Evolutionary conservation across 2,888 invertebrate species (phyloP).

Genomic region (Ceratothoa steindachneri): DNA sequence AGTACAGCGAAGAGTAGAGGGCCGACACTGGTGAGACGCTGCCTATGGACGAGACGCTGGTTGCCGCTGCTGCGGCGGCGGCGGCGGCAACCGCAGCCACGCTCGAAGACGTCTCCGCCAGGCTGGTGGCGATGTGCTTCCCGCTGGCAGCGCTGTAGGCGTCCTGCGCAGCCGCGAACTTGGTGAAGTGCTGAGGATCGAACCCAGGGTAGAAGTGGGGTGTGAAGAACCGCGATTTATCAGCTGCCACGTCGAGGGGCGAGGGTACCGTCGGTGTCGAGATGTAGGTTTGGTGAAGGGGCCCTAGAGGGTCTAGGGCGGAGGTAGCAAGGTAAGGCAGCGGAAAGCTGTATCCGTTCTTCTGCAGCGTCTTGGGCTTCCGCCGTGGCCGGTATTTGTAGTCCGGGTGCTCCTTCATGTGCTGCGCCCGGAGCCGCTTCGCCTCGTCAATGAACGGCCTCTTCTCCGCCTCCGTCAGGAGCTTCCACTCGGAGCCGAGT

Average conservation of each 20-base stretch:
- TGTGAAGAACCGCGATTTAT: slow-evolving; percentile 62
- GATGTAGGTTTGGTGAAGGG: slow-evolving; percentile 48
- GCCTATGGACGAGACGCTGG: slow-evolving; percentile 30
- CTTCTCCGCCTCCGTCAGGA: slow-evolving; percentile 78
- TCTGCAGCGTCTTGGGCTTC: slow-evolving; percentile 56
- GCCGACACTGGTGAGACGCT: slow-evolving; percentile 50
- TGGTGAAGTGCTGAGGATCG: slow-evolving; percentile 46
- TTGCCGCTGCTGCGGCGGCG: slow-evolving; percentile 60
- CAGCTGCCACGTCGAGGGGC: slow-evolving; percentile 51
- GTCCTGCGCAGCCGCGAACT: slow-evolving; percentile 50
- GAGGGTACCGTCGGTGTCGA: slow-evolving; percentile 47
- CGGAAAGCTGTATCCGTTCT: slow-evolving; percentile 87
- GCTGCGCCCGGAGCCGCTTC: slow-evolving; percentile 75
- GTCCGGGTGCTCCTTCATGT: slow-evolving; percentile 88
- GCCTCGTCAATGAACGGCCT: slow-evolving; percentile 93
- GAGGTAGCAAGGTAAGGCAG: slow-evolving; percentile 65
- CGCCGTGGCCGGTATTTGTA: slow-evolving; percentile 79
- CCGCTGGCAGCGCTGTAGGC: slow-evolving; percentile 69
- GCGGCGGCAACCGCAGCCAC: slow-evolving; percentile 69
- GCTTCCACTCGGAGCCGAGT: slow-evolving; percentile 86
- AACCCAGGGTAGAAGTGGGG: slow-evolving; percentile 46
- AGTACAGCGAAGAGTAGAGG: slow-evolving; percentile 66
- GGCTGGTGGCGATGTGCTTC: slow-evolving; percentile 54
- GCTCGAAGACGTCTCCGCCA: slow-evolving; percentile 59
- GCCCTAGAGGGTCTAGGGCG: slow-evolving; percentile 47